phyloP scores from a whole-genome alignment of 37 sponge, comb jelly and placozoan species.

The Oscarella lobularis region DNA sequence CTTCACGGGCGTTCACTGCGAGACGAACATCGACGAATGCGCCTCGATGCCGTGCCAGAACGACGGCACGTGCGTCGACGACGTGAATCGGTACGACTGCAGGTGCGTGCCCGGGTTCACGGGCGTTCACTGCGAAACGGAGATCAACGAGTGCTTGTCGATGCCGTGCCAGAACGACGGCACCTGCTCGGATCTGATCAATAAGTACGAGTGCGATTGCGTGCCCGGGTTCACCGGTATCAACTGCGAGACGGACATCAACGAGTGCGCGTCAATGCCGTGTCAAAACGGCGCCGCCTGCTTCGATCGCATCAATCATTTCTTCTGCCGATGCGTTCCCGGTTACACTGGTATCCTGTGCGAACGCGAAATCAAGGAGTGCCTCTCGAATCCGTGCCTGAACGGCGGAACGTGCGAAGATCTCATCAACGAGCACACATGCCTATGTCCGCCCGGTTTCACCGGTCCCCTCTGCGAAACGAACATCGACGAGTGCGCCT shows the following conservation, averaged over 20 bases:
- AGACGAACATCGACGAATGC: background rate
- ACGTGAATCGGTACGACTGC: background rate
- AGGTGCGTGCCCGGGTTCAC: background rate
- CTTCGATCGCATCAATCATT: background rate
- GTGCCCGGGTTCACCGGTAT: background rate
- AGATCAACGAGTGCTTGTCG: background rate
- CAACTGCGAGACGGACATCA: background rate
- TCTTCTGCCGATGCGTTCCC: background rate
- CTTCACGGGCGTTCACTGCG: background rate
- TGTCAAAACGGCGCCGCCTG: background rate
- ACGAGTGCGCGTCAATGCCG: background rate
- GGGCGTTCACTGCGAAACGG: background rate
- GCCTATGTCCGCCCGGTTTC: background rate
- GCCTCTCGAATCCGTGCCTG: background rate
- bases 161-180: background rate
- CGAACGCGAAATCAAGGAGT: background rate
- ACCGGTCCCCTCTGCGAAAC: background rate
- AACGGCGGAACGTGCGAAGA: background rate
- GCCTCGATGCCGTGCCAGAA: background rate
- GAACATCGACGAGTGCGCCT: background rate
- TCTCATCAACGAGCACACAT: background rate
- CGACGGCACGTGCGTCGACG: background rate
- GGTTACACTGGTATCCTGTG: slow-evolving; percentile 7
- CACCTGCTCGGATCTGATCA: background rate
- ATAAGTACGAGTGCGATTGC: background rate